Percentiles rank a stretch among this genome's conserved stretches.
phyloP scores from a whole-genome alignment of 2,888 invertebrate genomes.

The Psylliodes chrysocephalus region DNA sequence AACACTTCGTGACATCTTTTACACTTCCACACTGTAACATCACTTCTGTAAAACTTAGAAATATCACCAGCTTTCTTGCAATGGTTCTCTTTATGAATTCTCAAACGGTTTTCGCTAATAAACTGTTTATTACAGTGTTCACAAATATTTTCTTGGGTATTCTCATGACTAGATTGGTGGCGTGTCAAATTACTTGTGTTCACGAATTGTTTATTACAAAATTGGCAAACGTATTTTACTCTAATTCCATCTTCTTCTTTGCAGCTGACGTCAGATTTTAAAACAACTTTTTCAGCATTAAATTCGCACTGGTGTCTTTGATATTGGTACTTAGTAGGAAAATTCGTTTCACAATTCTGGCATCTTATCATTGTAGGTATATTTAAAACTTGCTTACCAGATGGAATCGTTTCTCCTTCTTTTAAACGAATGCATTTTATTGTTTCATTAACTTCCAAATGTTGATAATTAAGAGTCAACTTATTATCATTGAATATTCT shows the following conservation, averaged over 20 bases:
- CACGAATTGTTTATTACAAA: slow-evolving; percentile 62
- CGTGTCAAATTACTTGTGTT: slow-evolving; percentile 62
- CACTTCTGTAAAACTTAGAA: slow-evolving; percentile 63
- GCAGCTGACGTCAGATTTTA: slow-evolving; percentile 59
- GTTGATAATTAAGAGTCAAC: slow-evolving; percentile 33
- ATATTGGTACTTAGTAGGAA: slow-evolving; percentile 64
- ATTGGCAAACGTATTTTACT: slow-evolving; percentile 59
- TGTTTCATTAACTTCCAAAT: slow-evolving; percentile 31
- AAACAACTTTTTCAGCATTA: slow-evolving; percentile 62
- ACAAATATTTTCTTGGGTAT: slow-evolving; percentile 60
- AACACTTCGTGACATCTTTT: slow-evolving; percentile 63
- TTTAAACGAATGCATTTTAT: slow-evolving; percentile 37
- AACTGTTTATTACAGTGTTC: slow-evolving; percentile 63
- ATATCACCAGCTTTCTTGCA: slow-evolving; percentile 63
- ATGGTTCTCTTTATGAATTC: slow-evolving; percentile 64
- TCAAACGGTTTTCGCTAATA: slow-evolving; percentile 62
- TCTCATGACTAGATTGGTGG: slow-evolving; percentile 60
- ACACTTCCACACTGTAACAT: slow-evolving; percentile 64
- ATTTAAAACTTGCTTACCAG: slow-evolving; percentile 41
- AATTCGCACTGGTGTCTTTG: slow-evolving; percentile 64
- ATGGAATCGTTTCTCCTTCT: slow-evolving; percentile 6
- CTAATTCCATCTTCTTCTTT: slow-evolving; percentile 57
- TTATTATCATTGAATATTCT: slow-evolving; percentile 30
- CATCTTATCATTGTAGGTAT: slow-evolving; percentile 60
- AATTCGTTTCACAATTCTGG: slow-evolving; percentile 64